Evolutionary conservation across 2,113 vertebrate species (phyloP).

Genomic region (Oreochromis aureus): DNA sequence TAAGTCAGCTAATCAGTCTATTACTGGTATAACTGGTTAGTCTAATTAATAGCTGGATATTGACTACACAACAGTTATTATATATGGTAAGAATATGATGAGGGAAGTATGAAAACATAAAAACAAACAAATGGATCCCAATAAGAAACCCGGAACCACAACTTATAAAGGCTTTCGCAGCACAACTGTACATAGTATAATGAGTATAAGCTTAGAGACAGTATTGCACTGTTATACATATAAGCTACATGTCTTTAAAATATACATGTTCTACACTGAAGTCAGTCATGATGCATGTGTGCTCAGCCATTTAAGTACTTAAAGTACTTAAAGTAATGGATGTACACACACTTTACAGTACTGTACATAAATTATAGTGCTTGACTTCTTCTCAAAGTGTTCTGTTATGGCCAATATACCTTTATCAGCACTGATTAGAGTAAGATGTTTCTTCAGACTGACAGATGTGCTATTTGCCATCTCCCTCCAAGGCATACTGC

Average conservation of each 20-base stretch:
- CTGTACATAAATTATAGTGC: not conserved
- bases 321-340: not conserved
- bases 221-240: not conserved
- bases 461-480: slow-evolving; percentile 24
- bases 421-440: not conserved
- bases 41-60: not conserved
- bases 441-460: not conserved
- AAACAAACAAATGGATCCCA: not conserved
- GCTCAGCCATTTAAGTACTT: not conserved
- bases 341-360: not conserved
- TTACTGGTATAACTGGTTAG: not conserved
- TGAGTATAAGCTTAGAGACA: not conserved
- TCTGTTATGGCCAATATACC: not conserved
- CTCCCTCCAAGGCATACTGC: not conserved
- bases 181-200: not conserved
- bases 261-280: not conserved
- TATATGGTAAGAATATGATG: not conserved
- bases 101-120: not conserved
- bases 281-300: not conserved
- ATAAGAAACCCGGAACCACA: not conserved
- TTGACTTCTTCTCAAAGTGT: not conserved
- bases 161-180: not conserved
- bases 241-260: not conserved
- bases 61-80: not conserved
- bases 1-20: not conserved